Conservation (phyloP, 2,888 invertebrate species). For the Linnaemya tessellans region DNA sequence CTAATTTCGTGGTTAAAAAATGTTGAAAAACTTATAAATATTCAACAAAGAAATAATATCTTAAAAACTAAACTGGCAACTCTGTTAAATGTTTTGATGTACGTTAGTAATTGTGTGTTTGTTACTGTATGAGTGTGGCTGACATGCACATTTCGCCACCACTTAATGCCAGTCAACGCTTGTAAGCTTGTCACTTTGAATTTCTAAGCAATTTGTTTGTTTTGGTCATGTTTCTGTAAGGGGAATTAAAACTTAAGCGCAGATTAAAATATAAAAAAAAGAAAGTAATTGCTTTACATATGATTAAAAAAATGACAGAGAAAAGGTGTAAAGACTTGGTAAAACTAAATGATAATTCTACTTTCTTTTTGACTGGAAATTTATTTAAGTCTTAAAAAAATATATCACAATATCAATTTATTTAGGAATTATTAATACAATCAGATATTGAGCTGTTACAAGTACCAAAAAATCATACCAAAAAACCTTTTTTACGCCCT, state of each 20-base stretch:
- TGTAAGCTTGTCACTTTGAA: constrained; percentile 72
- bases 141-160: constrained; percentile 69
- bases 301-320: constrained; percentile 16
- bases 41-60: too few species aligned
- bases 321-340: not conserved
- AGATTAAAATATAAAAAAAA: constrained; percentile 61
- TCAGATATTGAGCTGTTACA: too few species aligned
- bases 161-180: constrained; percentile 71
- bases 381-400: too few species aligned
- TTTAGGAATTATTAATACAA: too few species aligned
- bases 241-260: constrained; percentile 58
- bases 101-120: not conserved
- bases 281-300: constrained; percentile 61
- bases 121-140: constrained; percentile 52
- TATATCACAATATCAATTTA: too few species aligned
- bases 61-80: too few species aligned
- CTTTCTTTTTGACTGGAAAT: too few species aligned
- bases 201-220: constrained; percentile 72
- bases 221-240: constrained; percentile 64
- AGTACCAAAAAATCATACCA: too few species aligned
- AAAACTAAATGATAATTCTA: too few species aligned
- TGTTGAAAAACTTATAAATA: too few species aligned
- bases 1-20: too few species aligned
- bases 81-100: not conserved
- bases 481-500: too few species aligned